These are phyloP conservation scores for Melanostigma gelatinosum DNA, from an alignment of 2,113 vertebrate species.

Conservation along the genomic window DNA sequence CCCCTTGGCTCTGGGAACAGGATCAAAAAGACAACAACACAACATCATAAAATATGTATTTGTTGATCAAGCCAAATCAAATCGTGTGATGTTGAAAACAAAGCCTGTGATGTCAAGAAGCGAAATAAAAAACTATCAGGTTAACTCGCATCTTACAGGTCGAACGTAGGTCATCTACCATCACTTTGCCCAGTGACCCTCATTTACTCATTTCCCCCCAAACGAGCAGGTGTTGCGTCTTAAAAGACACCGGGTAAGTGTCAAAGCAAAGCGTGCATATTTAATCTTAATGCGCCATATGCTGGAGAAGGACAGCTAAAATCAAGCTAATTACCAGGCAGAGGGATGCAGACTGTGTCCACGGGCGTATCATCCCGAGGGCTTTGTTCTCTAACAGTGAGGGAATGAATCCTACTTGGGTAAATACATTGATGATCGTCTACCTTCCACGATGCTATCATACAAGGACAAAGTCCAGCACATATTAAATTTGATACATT, in stretches of 20 bases:
- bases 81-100: conserved; percentile 7
- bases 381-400: conserved; percentile 36
- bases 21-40: not conserved
- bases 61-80: not conserved
- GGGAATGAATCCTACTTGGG: conserved; percentile 25
- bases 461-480: not conserved
- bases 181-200: conserved; percentile 18
- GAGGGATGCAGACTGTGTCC: conserved; percentile 43
- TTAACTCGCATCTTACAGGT: not conserved
- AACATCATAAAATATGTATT: not conserved
- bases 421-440: conserved; percentile 1
- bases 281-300: conserved; percentile 70
- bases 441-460: conserved; percentile 9
- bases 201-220: conserved; percentile 4
- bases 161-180: not conserved
- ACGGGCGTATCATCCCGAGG: conserved; percentile 41
- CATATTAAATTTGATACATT: not conserved
- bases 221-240: conserved; percentile 51
- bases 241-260: conserved; percentile 47
- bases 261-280: conserved; percentile 57
- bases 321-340: conserved; percentile 64
- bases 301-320: conserved; percentile 53
- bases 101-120: not conserved
- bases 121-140: not conserved
- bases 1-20: not conserved